A percentile compares a stretch with the other conserved stretches of the same genome.
phyloP scores from a whole-genome alignment of 2,113 vertebrate genomes.

The Pseudorhombus dupliciocellatus region DNA sequence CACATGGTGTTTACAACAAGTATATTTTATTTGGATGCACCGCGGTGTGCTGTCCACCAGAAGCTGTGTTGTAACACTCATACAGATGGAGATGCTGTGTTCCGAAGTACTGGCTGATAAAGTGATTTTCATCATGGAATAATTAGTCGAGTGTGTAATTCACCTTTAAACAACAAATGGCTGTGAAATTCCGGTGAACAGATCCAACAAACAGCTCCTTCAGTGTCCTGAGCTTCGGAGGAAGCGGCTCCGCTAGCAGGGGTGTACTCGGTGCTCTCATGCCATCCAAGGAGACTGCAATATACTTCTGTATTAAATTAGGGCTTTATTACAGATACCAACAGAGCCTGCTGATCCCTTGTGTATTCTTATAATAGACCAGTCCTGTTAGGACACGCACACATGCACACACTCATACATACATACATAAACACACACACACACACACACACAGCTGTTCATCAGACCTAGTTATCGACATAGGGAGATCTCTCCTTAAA shows the following conservation, averaged over 20 bases:
- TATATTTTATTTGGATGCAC: no score
- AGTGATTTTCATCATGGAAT: neutral
- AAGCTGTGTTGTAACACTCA: no score
- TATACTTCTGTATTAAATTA: conserved; percentile 21
- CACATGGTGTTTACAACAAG: no score
- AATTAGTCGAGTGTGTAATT: neutral
- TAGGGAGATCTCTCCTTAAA: conserved; percentile 78
- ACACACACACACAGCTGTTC: conserved; percentile 28
- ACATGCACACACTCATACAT: neutral
- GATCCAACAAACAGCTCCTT: neutral
- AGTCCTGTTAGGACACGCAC: conserved; percentile 31
- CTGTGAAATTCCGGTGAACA: neutral
- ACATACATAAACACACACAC: conserved; percentile 5
- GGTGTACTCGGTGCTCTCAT: neutral
- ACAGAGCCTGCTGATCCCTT: conserved; percentile 39
- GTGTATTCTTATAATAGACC: conserved; percentile 60
- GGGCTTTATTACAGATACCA: conserved; percentile 45
- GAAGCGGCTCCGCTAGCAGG: neutral
- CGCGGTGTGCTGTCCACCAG: no score
- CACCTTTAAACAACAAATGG: neutral
- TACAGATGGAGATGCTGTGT: no score
- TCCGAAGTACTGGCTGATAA: neutral
- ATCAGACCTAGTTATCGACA: conserved; percentile 72
- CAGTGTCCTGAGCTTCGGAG: neutral
- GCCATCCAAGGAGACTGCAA: neutral